Conservation (phyloP, 2,797 vertebrate species). For the Sebastes jordani region DNA sequence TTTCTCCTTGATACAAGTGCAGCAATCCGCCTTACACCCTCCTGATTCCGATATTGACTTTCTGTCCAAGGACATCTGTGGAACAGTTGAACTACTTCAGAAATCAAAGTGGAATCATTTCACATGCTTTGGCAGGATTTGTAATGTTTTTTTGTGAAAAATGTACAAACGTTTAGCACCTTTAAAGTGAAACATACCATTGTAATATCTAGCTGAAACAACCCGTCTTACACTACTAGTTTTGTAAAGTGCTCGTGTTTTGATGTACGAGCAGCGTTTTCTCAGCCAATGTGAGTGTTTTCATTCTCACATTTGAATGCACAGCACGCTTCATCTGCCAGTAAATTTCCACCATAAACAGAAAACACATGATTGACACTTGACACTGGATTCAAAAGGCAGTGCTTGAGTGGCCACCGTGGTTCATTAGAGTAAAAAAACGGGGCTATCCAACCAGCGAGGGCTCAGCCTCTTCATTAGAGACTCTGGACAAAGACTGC, state of each 20-base stretch:
- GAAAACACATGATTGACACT: constrained; percentile 4
- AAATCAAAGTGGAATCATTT: neutral
- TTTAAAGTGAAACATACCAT: neutral
- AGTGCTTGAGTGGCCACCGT: constrained; percentile 5
- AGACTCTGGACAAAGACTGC: neutral
- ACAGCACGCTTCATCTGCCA: neutral
- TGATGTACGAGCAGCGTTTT: neutral
- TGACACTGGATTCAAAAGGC: neutral
- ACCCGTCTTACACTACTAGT: neutral
- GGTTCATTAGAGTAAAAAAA: constrained; percentile 14
- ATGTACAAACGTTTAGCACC: neutral
- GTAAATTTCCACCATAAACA: neutral
- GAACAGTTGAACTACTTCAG: neutral
- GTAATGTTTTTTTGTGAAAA: neutral
- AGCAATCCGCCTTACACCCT: neutral
- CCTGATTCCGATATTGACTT: constrained; percentile 5
- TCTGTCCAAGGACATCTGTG: constrained; percentile 22
- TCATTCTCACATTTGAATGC: constrained; percentile 7
- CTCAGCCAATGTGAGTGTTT: neutral
- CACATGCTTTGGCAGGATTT: neutral
- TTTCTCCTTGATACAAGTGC: constrained; percentile 8
- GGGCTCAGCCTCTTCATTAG: neutral
- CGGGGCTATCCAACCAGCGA: neutral
- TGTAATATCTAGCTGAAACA: neutral
- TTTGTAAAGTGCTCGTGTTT: neutral